Evolutionary conservation across 2,888 invertebrate genomes (phyloP).

Genomic region (Megaustenia siamemsis): DNA sequence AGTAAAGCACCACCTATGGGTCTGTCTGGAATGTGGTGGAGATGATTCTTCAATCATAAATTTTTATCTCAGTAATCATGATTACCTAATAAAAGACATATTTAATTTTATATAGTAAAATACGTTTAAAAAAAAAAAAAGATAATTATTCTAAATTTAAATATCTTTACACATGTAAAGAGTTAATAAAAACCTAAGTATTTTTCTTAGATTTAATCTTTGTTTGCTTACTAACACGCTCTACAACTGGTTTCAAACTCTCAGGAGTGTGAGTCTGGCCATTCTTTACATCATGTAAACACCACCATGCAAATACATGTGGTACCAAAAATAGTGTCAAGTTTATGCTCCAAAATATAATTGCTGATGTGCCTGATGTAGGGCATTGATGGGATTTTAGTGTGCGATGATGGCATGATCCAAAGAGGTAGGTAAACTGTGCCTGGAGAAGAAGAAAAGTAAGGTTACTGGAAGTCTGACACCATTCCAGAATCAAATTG

Average conservation of each 20-base stretch:
- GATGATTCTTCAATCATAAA: no score
- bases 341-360: slow-evolving; percentile 69
- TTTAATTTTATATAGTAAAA: no score
- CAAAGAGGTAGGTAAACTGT: slow-evolving; percentile 68
- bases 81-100: no score
- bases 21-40: no score
- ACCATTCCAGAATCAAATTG: no score
- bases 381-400: slow-evolving; percentile 61
- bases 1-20: no score
- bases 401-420: slow-evolving; percentile 69
- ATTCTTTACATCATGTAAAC: slow-evolving; percentile 55
- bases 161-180: no score
- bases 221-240: background rate
- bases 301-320: slow-evolving; percentile 69
- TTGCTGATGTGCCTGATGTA: slow-evolving; percentile 53
- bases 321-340: slow-evolving; percentile 69
- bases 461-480: no score
- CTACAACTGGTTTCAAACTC: background rate
- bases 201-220: slow-evolving; percentile 17
- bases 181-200: background rate
- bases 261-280: slow-evolving; percentile 55
- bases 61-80: no score
- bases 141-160: no score
- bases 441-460: slow-evolving; percentile 59
- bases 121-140: no score